phyloP scores from a whole-genome alignment of 2,797 vertebrate species.

The Austrolebias charrua region DNA sequence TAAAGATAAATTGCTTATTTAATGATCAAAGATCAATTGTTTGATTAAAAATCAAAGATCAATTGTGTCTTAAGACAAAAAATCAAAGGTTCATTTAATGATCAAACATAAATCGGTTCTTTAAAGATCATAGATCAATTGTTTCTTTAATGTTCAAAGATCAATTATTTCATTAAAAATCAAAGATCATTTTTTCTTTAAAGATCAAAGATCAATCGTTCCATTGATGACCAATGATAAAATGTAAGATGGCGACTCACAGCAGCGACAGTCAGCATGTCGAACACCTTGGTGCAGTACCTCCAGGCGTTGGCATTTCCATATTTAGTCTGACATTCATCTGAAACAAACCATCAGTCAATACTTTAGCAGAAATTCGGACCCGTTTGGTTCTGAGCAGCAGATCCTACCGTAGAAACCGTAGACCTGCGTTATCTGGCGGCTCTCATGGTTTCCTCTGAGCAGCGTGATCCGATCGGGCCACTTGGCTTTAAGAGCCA shows the following conservation, averaged over 20 bases:
- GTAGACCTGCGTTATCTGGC: slow-evolving; percentile 97
- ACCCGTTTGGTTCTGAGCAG: not conserved
- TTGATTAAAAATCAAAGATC: too few species aligned
- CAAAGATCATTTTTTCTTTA: too few species aligned
- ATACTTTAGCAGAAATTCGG: not conserved
- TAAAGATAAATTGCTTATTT: too few species aligned
- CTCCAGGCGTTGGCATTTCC: slow-evolving; percentile 98
- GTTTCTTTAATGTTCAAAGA: too few species aligned
- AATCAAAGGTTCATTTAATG: too few species aligned
- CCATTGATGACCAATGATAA: too few species aligned
- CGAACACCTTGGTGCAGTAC: slow-evolving; percentile 98
- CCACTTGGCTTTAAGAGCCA: slow-evolving; percentile 97
- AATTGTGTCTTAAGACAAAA: too few species aligned
- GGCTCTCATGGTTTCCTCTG: slow-evolving; percentile 95
- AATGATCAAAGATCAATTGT: too few species aligned
- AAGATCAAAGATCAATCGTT: too few species aligned
- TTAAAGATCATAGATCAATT: too few species aligned
- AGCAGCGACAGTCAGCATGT: slow-evolving; percentile 97
- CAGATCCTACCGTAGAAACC: slow-evolving; percentile 92
- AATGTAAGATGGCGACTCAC: slow-evolving; percentile 78
- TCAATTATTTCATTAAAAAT: too few species aligned
- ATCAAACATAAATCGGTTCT: too few species aligned
- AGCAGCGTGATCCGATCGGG: slow-evolving; percentile 97
- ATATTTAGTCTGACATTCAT: slow-evolving; percentile 99
- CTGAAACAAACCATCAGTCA: slow-evolving; percentile 67